phyloP scores from a whole-genome alignment of 2,113 vertebrate genomes.

The Pungitius pungitius region DNA sequence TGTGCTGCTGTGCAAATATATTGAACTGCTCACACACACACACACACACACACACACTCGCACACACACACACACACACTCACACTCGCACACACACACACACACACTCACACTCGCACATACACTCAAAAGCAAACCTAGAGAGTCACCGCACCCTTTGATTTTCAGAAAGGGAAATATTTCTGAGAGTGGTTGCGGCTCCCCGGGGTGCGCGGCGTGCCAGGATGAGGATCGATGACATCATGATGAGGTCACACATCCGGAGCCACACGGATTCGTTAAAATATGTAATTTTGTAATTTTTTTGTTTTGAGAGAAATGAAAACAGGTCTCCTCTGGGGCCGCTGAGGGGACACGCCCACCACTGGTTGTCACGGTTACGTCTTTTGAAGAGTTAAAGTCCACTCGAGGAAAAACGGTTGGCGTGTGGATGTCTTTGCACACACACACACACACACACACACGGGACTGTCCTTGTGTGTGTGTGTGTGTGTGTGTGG shows the following conservation, averaged over 20 bases:
- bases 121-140: slow-evolving; percentile 14
- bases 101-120: too few species aligned
- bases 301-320: too few species aligned
- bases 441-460: too few species aligned
- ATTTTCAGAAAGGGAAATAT: slow-evolving; percentile 71
- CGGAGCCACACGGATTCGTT: background rate
- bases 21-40: slow-evolving; percentile 38
- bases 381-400: too few species aligned
- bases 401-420: too few species aligned
- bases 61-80: slow-evolving; percentile 9
- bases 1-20: slow-evolving; percentile 64
- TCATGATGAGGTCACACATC: background rate
- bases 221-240: background rate
- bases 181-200: slow-evolving; percentile 63
- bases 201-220: slow-evolving; percentile 7
- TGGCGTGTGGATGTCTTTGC: too few species aligned
- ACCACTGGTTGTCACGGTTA: too few species aligned
- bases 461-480: background rate
- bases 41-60: slow-evolving; percentile 3
- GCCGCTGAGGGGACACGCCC: too few species aligned
- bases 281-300: too few species aligned
- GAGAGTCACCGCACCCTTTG: slow-evolving; percentile 56
- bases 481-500: background rate
- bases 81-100: too few species aligned
- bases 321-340: too few species aligned